phyloP scores from a whole-genome alignment of 2,888 invertebrate species.

The Megalurothrips usitatus region DNA sequence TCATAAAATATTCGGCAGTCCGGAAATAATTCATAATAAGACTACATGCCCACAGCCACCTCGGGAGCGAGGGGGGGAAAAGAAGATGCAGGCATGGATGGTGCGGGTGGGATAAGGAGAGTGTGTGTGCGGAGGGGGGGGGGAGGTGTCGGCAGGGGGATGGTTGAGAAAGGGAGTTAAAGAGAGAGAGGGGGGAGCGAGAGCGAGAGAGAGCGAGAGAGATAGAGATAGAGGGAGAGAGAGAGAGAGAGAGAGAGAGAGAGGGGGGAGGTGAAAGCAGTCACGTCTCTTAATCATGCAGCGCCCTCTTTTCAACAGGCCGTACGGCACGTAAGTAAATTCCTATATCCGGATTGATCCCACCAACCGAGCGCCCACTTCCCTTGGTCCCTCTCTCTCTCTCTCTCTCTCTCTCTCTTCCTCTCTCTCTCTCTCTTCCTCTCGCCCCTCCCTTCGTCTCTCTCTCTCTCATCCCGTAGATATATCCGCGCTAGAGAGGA shows the following conservation, averaged over 20 bases:
- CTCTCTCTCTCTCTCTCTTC: neutral
- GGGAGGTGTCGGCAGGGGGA: too few relatives aligned
- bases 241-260: neutral
- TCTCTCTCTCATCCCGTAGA: neutral
- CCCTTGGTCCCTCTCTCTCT: neutral
- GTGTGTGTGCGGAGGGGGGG: neutral
- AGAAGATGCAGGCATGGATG: neutral
- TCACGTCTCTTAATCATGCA: too few relatives aligned
- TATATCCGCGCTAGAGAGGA: too few relatives aligned
- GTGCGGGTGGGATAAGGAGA: neutral
- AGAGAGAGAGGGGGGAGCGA: neutral
- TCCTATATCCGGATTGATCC: too few relatives aligned
- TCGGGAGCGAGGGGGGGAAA: neutral
- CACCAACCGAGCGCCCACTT: neutral
- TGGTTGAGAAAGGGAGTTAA: too few relatives aligned
- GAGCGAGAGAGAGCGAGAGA: neutral
- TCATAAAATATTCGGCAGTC: constrained; percentile 11
- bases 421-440: constrained; percentile 1
- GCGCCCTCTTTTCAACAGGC: too few relatives aligned
- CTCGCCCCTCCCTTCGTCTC: neutral
- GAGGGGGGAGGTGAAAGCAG: neutral
- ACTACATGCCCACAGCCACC: neutral
- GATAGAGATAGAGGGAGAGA: neutral
- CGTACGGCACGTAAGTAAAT: too few relatives aligned
- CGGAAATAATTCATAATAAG: constrained; percentile 16